Evolutionary conservation across 1,140 invertebrate species (phyloP), one percentile per base, ranked within the genome.

Genomic region (Thaumatotibia leucotreta): DNA sequence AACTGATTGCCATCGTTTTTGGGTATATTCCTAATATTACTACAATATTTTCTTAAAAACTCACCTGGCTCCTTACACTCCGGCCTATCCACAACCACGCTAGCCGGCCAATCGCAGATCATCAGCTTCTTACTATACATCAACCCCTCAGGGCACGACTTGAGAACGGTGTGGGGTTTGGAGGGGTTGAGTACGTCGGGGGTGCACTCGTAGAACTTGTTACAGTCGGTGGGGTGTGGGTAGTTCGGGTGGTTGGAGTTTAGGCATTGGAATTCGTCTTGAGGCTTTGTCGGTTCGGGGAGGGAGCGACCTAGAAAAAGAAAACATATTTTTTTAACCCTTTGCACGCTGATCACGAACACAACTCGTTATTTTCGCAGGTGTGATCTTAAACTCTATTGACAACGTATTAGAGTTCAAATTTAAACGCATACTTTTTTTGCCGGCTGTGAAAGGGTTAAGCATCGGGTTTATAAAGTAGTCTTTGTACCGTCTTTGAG

Each of bases 31-130:
- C 35, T 45, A 45, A 14, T 39, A 4, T 14, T 35, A 35, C 14
- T n/a, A n/a, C n/a, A n/a, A n/a, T n/a, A n/a, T 9, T 33, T 33
- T 1, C 32, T 33, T n/a, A 1, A 17, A 45, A 45, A 45, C 39
- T 45, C 0, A 45, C 39, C 39, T 45, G 39, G 1, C 1, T 14
- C 20, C 23, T 54, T 68, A 54, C 86, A 89, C 4, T 87, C 86
- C 63, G 94, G 91, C 72, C 93, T 74, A 20, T 92, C 52, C 35
- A 82, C 31, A 11, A 90, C 52, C 67, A 96, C 92, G 61, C 87
- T 71, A 31, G 88, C 71, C 3, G 93, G 88, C 92, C 94, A 91
- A 72, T 94, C 89, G 78, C 94, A 92, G 39, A 93, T 82, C 91
- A 93, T 88, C 8, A 75, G 65, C 20, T 76, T 63, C 52, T 93